A percentile compares a stretch with the other conserved stretches of the same genome.
phyloP scores from a whole-genome alignment of 2,797 vertebrate species.

The Silurus lanzhouensis region DNA sequence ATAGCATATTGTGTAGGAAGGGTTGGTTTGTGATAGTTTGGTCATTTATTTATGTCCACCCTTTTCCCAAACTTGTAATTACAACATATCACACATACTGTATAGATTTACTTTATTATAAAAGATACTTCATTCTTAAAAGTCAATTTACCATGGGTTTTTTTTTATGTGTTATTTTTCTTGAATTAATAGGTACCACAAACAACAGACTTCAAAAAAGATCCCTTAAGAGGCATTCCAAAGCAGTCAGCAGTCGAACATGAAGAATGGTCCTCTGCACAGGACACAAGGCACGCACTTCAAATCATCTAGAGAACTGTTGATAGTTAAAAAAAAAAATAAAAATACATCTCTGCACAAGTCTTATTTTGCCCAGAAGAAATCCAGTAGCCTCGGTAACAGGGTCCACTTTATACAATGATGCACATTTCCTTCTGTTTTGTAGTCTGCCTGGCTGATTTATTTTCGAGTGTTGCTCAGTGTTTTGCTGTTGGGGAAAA shows the following conservation, averaged over 20 bases:
- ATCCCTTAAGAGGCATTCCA: conserved; percentile 75
- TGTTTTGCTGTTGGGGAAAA: conserved; percentile 67
- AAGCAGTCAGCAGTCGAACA: conserved; percentile 71
- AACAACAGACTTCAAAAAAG: conserved; percentile 84
- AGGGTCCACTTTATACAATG: conserved; percentile 77
- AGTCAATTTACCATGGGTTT: neutral
- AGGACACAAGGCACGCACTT: conserved; percentile 61
- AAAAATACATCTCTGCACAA: conserved; percentile 79
- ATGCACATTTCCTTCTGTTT: conserved; percentile 71
- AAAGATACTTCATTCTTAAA: neutral
- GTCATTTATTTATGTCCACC: neutral
- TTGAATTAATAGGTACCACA: conserved; percentile 74
- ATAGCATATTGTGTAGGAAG: neutral
- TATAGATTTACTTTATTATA: neutral
- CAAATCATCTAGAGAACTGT: conserved; percentile 71
- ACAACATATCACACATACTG: neutral
- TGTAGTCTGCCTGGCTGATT: conserved; percentile 58
- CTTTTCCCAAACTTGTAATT: neutral
- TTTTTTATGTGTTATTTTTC: conserved; percentile 16
- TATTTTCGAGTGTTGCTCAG: conserved; percentile 71
- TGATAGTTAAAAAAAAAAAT: conserved; percentile 54
- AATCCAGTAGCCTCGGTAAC: conserved; percentile 74
- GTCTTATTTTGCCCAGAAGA: conserved; percentile 79
- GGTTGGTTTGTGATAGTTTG: neutral
- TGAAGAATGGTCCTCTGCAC: conserved; percentile 81